phyloP scores from a whole-genome alignment of 2,888 invertebrate genomes.

The Digitonthophagus gazella region DNA sequence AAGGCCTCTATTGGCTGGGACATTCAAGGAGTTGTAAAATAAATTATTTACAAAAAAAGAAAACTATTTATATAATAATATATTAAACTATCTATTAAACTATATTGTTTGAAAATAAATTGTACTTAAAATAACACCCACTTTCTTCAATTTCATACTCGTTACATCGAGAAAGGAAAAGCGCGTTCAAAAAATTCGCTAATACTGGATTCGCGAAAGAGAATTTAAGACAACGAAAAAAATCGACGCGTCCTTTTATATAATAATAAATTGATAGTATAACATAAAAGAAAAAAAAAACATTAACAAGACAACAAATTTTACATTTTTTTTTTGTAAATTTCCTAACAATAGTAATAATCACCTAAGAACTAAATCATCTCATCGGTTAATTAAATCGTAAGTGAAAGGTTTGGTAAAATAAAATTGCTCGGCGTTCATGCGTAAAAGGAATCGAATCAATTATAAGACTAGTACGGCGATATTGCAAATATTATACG shows the following conservation, averaged over 20 bases:
- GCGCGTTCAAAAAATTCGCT: not conserved
- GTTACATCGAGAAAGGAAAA: conserved; percentile 4
- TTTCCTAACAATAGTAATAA: not conserved
- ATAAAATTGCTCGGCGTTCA: not conserved
- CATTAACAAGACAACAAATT: conserved; percentile 7
- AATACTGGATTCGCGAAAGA: not conserved
- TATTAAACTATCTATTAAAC: conserved; percentile 26
- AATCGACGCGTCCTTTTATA: not conserved
- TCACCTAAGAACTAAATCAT: conserved; percentile 2
- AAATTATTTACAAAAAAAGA: conserved; percentile 40
- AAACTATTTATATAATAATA: conserved; percentile 28
- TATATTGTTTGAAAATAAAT: conserved; percentile 38
- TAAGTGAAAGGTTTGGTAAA: not conserved
- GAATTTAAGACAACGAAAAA: not conserved
- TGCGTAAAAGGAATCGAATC: conserved; percentile 8
- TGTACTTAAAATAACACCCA: conserved; percentile 38
- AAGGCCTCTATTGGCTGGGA: conserved; percentile 50
- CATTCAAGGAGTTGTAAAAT: conserved; percentile 40
- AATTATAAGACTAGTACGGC: conserved; percentile 36
- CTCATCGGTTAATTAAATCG: not conserved
- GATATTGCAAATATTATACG: conserved; percentile 37
- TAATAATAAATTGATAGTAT: conserved; percentile 5
- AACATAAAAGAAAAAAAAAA: conserved; percentile 8
- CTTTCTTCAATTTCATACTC: conserved; percentile 17
- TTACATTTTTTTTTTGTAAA: not conserved